phyloP scores from a whole-genome alignment of 2,797 vertebrate genomes.

The Glossophaga mutica region DNA sequence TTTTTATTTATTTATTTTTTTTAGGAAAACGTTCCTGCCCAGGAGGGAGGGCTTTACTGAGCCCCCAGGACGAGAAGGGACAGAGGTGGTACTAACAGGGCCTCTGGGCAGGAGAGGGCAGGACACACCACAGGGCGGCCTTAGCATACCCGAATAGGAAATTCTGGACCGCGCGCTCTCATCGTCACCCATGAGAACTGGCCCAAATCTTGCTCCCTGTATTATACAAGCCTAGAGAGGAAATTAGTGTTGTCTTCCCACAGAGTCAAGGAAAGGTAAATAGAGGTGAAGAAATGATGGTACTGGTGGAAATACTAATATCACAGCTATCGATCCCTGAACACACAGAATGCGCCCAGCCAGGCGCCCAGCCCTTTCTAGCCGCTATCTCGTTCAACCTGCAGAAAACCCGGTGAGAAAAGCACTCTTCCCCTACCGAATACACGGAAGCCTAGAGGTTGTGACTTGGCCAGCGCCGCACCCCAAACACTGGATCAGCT shows the following conservation, averaged over 20 bases:
- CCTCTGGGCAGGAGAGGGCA: neutral
- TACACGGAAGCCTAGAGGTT: neutral
- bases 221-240: neutral
- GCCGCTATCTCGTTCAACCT: neutral
- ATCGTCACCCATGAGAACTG: neutral
- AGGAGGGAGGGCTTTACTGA: neutral
- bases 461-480: neutral
- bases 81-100: neutral
- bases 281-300: neutral
- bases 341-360: neutral
- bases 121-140: neutral
- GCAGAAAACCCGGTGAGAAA: neutral
- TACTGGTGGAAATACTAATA: neutral
- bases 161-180: neutral
- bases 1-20: constrained; percentile 33
- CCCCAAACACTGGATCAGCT: neutral
- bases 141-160: neutral
- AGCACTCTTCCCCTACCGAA: neutral
- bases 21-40: constrained; percentile 59
- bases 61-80: neutral
- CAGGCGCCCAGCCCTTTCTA: neutral
- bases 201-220: neutral
- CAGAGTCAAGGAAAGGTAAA: neutral
- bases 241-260: neutral
- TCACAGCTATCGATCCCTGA: neutral